phyloP scores from a whole-genome alignment of 2,113 vertebrate species.

The Bubo blakistoni region DNA sequence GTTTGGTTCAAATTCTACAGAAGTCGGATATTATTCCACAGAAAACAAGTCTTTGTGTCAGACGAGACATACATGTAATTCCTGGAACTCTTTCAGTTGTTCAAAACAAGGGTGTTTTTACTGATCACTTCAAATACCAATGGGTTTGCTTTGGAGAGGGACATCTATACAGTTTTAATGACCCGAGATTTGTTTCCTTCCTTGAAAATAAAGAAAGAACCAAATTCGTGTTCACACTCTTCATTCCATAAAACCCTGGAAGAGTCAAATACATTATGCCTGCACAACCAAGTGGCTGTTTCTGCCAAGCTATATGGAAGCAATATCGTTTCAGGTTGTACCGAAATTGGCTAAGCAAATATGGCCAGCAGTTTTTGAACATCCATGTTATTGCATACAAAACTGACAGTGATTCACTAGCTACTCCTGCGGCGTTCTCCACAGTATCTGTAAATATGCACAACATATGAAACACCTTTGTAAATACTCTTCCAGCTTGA shows the following conservation, averaged over 20 bases:
- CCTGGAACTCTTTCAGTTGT: background rate
- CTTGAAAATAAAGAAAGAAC: background rate
- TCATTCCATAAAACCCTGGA: background rate
- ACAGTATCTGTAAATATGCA: background rate
- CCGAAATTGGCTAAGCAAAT: background rate
- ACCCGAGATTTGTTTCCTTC: background rate
- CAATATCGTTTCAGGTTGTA: background rate
- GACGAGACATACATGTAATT: background rate
- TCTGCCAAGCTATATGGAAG: background rate
- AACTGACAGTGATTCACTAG: background rate
- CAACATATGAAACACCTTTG: constrained; percentile 33
- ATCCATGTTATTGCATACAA: background rate
- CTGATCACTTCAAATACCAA: background rate
- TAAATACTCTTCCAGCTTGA: background rate
- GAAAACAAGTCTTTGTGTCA: background rate
- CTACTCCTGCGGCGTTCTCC: background rate
- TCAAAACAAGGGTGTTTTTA: background rate
- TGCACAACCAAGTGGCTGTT: background rate
- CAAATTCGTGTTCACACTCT: background rate
- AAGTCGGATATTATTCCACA: background rate
- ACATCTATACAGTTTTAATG: background rate
- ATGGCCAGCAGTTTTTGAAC: background rate
- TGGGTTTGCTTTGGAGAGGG: background rate
- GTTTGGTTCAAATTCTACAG: background rate
- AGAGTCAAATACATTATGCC: background rate